Base-by-base conservation (phyloP, 2,797 vertebrate species). In the Manis pentadactyla region DNA sequence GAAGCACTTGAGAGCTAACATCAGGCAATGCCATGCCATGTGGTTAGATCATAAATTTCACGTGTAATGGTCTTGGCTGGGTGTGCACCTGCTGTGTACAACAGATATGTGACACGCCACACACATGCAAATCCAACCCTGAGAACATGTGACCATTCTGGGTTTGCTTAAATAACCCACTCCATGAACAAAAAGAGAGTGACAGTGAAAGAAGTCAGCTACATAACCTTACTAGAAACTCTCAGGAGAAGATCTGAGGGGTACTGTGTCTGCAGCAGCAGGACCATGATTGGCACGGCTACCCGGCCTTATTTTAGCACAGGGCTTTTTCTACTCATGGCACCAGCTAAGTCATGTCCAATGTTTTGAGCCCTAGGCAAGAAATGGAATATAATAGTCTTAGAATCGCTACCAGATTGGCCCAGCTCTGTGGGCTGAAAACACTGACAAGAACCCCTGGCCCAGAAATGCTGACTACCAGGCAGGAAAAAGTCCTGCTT, bases 1-100 rank as follows among this genome's bases (percentile, higher is more conserved):
- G 97, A 95, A 96, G 95, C 97, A 97, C 90, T 97, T 87, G 96
- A 98, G 97, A 86, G 97, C 87, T 97, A 93, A 95, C 87, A 89
- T 97, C 95, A 97, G 3, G 37, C 59, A 68, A 10, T 37, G 42
- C 23, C 49, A 51, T 12, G 46, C 3, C 29, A 31, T 81, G 34
- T 0, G 2, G 84, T 66, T n/a, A 88, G n/a, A 13, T 2, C 4
- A n/a, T 8, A 10, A 15, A 11, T 3, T 83, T 23, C 73, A 9
- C 0, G 0, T 12, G 82, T 34, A 31, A 0, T 0, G 0, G 31
- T 69, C 19, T 66, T 34, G 2, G 63, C 0, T 64, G 17, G 84
- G 59, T 1, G 57, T 14, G 49, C 46, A 29, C 63, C 0, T 21
- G 0, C 0, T 2, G 2, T 18, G 39, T 1, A 61, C 3, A 63